Percentiles rank a stretch among this genome's conserved stretches.
phyloP scores from a whole-genome alignment of 2,888 invertebrate genomes.

The Ectropis crepuscularia region DNA sequence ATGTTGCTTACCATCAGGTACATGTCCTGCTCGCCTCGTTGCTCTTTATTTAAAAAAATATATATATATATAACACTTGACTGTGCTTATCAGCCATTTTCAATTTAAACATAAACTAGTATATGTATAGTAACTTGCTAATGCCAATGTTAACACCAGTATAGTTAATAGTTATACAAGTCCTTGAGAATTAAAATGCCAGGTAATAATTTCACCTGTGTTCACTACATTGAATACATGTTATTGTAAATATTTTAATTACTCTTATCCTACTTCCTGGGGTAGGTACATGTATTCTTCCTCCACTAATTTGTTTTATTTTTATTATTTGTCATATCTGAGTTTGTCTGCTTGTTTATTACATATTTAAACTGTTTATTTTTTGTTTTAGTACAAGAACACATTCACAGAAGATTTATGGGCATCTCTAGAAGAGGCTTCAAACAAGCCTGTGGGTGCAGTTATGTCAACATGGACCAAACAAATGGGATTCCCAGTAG shows the following conservation, averaged over 20 bases:
- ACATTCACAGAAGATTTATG: conserved; percentile 97
- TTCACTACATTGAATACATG: not conserved
- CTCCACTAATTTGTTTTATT: no score
- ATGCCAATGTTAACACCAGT: conserved; percentile 17
- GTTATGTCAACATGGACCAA: conserved; percentile 99
- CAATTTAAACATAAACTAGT: conserved; percentile 1
- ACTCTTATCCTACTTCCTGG: no score
- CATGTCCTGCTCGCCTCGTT: no score
- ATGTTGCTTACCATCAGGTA: no score
- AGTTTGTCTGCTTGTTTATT: not conserved
- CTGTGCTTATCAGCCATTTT: conserved; percentile 18
- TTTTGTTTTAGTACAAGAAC: conserved; percentile 90
- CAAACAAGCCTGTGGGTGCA: conserved; percentile 93
- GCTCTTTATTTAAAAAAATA: no score
- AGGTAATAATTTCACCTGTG: not conserved
- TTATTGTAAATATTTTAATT: no score
- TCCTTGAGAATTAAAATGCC: not conserved
- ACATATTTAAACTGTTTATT: not conserved
- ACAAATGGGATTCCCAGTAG: conserved; percentile 97
- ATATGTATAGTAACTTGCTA: not conserved
- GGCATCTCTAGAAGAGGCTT: conserved; percentile 94
- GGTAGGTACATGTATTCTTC: no score
- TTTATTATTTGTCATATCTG: no score
- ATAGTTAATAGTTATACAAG: not conserved
- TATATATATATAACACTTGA: conserved; percentile 3